phyloP scores from a whole-genome alignment of 2,113 vertebrate species.

The Trichomycterus rosablanca region DNA sequence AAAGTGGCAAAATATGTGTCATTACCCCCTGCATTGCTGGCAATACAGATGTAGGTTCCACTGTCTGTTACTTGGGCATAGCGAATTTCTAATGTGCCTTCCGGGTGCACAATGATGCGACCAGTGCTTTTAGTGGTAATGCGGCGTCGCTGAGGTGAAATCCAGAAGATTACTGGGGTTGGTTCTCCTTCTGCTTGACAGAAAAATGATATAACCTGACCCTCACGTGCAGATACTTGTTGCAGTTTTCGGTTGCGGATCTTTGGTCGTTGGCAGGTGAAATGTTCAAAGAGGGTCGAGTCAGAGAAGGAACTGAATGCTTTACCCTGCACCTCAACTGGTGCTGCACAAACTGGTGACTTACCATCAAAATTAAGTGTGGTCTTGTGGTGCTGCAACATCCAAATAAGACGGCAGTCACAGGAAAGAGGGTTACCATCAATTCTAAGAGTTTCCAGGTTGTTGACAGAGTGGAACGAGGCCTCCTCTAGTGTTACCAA shows the following conservation, averaged over 20 bases:
- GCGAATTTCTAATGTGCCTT: slow-evolving; percentile 86
- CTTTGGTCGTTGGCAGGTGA: slow-evolving; percentile 91
- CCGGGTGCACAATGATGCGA: slow-evolving; percentile 74
- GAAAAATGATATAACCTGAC: slow-evolving; percentile 82
- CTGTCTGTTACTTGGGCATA: slow-evolving; percentile 85
- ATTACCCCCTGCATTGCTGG: slow-evolving; percentile 93
- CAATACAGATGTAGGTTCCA: slow-evolving; percentile 96
- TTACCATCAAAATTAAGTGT: slow-evolving; percentile 84
- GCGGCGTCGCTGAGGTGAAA: slow-evolving; percentile 85
- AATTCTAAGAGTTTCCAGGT: slow-evolving; percentile 83
- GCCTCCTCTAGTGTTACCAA: slow-evolving; percentile 86
- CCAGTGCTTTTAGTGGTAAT: slow-evolving; percentile 79
- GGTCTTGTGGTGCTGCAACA: slow-evolving; percentile 92
- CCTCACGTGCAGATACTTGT: slow-evolving; percentile 77
- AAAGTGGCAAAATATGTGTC: slow-evolving; percentile 94
- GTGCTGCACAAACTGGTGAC: slow-evolving; percentile 79
- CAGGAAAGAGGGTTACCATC: slow-evolving; percentile 92
- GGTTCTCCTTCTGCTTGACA: slow-evolving; percentile 92
- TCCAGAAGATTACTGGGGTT: slow-evolving; percentile 82
- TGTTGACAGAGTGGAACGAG: slow-evolving; percentile 90
- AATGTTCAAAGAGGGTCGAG: slow-evolving; percentile 88
- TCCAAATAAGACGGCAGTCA: slow-evolving; percentile 94
- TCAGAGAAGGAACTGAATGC: slow-evolving; percentile 83
- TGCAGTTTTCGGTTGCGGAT: slow-evolving; percentile 90
- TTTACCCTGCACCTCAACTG: slow-evolving; percentile 81